Evolutionary conservation across 2,113 vertebrate species (phyloP), one percentile per base, ranked within the genome.

Genomic region (Phaethornis superciliosus): DNA sequence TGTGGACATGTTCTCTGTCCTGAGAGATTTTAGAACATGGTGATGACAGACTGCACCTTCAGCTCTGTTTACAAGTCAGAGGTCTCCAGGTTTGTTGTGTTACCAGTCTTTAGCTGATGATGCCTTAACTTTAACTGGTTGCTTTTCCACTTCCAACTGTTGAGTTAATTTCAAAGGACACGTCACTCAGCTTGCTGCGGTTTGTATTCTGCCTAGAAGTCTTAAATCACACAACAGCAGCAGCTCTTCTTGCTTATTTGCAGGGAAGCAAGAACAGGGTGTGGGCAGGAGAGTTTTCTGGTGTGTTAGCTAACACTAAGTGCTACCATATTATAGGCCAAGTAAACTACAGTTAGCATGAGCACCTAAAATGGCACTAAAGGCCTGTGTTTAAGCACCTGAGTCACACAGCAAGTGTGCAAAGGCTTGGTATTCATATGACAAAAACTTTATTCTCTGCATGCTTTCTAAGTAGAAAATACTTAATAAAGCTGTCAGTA

Each of bases 401-500:
- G 19, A 89, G 26, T 95, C 44, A 23, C 35, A 23, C 24, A 4
- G 6, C 17, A 58, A 62, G 47, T 83, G 23, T 76, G n/a, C 42
- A 88, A 37, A 67, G 44, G 19, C 37, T 71, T 79, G 22, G 51
- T 75, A 40, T 68, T 90, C 32, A 6, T 85, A 47, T 32, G 77
- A 21, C 9, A 64, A 65, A 77, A 86, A 19, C 13, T 71, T 64
- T 42, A n/a, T 47, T 35, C 3, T 74, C 75, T 81, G 40, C 18
- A 6, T 76, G 14, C 32, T 79, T 81, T 81, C 65, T 90, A 63
- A 90, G 59, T 90, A 77, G 21, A 12, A 68, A 55, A 28, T 55
- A 10, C 68, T 69, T 80, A 46, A 15, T 93, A 74, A 91, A 94
- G 14, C 60, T 85, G 37, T 77, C 42, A 78, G 52, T 65, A 89